Percentiles rank a stretch among this genome's conserved stretches.
phyloP scores from a whole-genome alignment of 2,797 vertebrate species.

The Macropus fuliginosus region DNA sequence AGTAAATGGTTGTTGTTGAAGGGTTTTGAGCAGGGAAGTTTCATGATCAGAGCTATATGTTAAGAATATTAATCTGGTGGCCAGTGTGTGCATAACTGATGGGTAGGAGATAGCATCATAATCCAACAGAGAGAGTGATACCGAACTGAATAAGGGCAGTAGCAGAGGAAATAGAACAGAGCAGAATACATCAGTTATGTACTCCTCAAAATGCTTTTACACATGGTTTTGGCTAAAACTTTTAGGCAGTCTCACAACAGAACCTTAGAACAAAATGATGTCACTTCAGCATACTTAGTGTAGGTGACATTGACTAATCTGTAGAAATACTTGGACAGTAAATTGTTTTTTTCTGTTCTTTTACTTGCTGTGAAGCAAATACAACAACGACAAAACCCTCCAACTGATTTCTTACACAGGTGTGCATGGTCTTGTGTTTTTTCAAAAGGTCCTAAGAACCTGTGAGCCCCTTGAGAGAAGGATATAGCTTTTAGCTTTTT shows the following conservation, averaged over 20 bases:
- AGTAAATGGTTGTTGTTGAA: no score
- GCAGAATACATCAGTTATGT: background rate
- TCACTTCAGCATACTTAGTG: background rate
- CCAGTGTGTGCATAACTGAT: no score
- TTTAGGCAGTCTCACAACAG: background rate
- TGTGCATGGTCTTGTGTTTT: background rate
- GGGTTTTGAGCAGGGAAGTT: no score
- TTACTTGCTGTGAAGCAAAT: background rate
- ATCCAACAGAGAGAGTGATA: no score
- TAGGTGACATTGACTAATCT: background rate
- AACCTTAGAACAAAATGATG: background rate
- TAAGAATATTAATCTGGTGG: no score
- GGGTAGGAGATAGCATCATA: no score
- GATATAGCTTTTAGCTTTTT: no score
- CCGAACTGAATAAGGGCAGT: no score
- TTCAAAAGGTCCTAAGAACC: background rate
- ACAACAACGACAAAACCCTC: background rate
- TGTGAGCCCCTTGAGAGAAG: background rate
- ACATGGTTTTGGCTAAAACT: background rate
- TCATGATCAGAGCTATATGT: no score
- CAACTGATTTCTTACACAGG: background rate
- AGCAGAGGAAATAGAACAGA: no score
- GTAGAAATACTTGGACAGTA: background rate
- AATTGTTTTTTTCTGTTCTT: background rate
- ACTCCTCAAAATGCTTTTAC: background rate